Conservation (phyloP, 2,113 vertebrate species). For the Callipepla californica region DNA sequence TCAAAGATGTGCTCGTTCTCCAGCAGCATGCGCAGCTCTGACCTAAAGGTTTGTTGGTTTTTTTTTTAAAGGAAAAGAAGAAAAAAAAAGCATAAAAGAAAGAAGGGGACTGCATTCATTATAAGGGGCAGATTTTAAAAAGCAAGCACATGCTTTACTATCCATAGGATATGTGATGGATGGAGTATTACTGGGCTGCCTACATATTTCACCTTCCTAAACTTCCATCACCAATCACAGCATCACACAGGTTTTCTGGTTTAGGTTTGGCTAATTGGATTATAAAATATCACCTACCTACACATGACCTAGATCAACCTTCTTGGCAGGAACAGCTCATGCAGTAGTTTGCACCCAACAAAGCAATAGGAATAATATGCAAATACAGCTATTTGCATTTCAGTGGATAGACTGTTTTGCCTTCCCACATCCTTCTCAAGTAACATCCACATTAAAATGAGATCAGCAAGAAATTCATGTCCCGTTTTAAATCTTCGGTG, state of each 20-base stretch:
- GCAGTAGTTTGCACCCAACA: neutral
- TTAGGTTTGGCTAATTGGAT: neutral
- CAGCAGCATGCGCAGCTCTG: conserved; percentile 43
- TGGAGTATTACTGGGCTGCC: neutral
- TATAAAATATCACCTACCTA: neutral
- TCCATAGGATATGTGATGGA: neutral
- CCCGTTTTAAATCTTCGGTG: neutral
- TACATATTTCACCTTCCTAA: neutral
- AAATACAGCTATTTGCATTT: neutral
- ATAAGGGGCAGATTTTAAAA: neutral
- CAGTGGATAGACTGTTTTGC: neutral
- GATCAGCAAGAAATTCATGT: neutral
- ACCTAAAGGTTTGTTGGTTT: neutral
- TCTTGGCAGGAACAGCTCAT: neutral
- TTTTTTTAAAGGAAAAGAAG: neutral
- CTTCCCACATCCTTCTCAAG: neutral
- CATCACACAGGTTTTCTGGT: neutral
- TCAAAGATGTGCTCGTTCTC: conserved; percentile 54
- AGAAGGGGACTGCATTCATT: neutral
- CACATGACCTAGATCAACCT: neutral
- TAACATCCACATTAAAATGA: neutral
- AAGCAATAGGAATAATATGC: neutral
- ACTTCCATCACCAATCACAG: neutral
- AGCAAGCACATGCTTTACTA: neutral
- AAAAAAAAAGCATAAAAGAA: neutral